A percentile compares a stretch with the other conserved stretches of the same genome.
Conservation (phyloP, 2,888 invertebrate species). For the Hemithea aestivaria region DNA sequence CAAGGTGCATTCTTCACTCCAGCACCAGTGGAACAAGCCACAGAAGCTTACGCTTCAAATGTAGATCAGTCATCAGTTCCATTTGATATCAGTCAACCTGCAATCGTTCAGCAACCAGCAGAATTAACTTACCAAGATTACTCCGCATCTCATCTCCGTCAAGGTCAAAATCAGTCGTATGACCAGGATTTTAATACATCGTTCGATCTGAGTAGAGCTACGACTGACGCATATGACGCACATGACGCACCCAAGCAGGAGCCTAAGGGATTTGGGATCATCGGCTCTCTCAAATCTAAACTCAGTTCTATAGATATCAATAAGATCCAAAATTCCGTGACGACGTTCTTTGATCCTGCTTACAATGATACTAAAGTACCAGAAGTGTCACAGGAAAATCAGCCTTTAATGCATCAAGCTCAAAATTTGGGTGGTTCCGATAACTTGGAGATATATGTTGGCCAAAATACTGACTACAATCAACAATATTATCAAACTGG, state of each 20-base stretch:
- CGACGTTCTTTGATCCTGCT: conserved; percentile 70
- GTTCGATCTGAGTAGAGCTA: conserved; percentile 61
- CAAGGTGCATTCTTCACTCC: conserved; percentile 58
- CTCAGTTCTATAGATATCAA: conserved; percentile 66
- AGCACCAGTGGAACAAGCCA: conserved; percentile 22
- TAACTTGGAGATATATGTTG: conserved; percentile 49
- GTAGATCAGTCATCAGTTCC: conserved; percentile 21
- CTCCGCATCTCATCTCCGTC: conserved; percentile 27
- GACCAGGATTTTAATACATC: conserved; percentile 42
- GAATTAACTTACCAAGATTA: conserved; percentile 32
- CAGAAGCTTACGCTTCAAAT: conserved; percentile 9
- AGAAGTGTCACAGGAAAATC: conserved; percentile 27
- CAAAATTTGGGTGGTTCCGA: conserved; percentile 24
- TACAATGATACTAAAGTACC: conserved; percentile 52
- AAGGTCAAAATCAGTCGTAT: conserved; percentile 26
- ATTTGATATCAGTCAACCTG: conserved; percentile 27
- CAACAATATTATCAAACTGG: conserved; percentile 23
- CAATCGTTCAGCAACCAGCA: conserved; percentile 20
- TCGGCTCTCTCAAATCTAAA: conserved; percentile 71
- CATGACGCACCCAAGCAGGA: conserved; percentile 46
- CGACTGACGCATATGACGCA: conserved; percentile 45
- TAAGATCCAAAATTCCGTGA: conserved; percentile 68
- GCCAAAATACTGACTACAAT: too few relatives aligned
- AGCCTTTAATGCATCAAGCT: conserved; percentile 26
- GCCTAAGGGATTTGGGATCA: conserved; percentile 58